Evolutionary conservation across 2,888 invertebrate genomes (phyloP).

Genomic region (Amaurobius ferox): DNA sequence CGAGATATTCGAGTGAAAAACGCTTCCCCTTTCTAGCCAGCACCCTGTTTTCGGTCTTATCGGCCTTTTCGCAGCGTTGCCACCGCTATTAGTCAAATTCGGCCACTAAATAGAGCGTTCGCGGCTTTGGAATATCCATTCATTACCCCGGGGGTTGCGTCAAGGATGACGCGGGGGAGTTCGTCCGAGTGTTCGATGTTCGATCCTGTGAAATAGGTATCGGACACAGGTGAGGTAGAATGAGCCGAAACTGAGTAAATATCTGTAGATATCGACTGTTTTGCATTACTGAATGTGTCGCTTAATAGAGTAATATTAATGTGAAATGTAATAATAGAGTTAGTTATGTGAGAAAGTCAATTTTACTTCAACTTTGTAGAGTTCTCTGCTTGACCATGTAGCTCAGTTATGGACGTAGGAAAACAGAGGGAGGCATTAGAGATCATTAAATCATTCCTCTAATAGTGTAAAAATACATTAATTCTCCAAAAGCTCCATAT

Average conservation of each 20-base stretch:
- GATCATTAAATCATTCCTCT: too few relatives aligned
- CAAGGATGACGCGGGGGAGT: not conserved
- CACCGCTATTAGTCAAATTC: conserved; percentile 69
- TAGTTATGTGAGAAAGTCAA: too few relatives aligned
- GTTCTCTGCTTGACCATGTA: too few relatives aligned
- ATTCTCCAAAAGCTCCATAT: too few relatives aligned
- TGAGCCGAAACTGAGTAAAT: not conserved
- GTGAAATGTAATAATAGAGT: too few relatives aligned
- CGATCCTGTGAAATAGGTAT: not conserved
- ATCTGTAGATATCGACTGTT: not conserved
- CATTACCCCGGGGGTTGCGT: not conserved
- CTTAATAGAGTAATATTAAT: too few relatives aligned
- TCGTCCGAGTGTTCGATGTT: not conserved
- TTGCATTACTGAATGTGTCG: too few relatives aligned
- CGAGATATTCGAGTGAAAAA: not conserved
- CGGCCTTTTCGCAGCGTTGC: conserved; percentile 61
- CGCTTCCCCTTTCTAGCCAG: not conserved
- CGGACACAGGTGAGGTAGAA: conserved; percentile 7
- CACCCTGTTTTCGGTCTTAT: conserved; percentile 42
- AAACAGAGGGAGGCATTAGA: too few relatives aligned
- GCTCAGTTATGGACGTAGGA: too few relatives aligned
- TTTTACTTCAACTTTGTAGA: too few relatives aligned
- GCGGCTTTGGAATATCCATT: not conserved
- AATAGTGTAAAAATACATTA: too few relatives aligned
- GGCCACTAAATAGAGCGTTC: conserved; percentile 27